Conservation (phyloP, 2,888 invertebrate species). For the Dromius quadrimaculatus region DNA sequence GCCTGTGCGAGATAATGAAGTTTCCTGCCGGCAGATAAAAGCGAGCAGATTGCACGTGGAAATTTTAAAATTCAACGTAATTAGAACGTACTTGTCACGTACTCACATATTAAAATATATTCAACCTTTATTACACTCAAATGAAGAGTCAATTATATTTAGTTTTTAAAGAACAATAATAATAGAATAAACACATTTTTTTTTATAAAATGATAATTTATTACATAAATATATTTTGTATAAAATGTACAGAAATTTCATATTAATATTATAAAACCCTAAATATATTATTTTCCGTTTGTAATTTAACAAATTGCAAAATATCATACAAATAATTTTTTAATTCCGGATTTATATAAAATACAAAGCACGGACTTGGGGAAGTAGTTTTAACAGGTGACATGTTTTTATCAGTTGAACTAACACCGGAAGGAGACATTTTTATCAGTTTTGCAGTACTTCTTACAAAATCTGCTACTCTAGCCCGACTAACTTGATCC, state of each 20-base stretch:
- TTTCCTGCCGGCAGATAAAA: conserved; percentile 43
- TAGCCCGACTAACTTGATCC: conserved; percentile 69
- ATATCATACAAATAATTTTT: conserved; percentile 70
- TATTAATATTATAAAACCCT: conserved; percentile 64
- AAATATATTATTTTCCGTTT: conserved; percentile 69
- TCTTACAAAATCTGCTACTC: conserved; percentile 70
- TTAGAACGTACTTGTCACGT: conserved; percentile 44
- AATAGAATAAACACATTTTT: too few species aligned
- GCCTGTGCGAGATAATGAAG: conserved; percentile 44
- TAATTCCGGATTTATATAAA: conserved; percentile 65
- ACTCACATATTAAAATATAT: conserved; percentile 13
- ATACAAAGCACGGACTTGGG: conserved; percentile 59
- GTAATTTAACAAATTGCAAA: conserved; percentile 69
- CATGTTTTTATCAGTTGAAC: conserved; percentile 53
- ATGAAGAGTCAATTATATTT: conserved; percentile 8
- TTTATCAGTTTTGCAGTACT: conserved; percentile 64
- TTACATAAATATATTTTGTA: conserved; percentile 5
- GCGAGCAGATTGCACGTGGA: conserved; percentile 47
- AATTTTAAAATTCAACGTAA: conserved; percentile 47
- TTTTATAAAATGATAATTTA: neutral
- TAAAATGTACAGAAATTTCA: neutral
- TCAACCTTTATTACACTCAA: neutral
- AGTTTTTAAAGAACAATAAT: too few species aligned
- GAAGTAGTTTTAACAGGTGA: conserved; percentile 54
- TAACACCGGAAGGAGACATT: conserved; percentile 57